Evolutionary conservation across 2,797 vertebrate genomes (phyloP), one percentile per base, ranked within the genome.

Genomic region (Ptychadena robeensis): DNA sequence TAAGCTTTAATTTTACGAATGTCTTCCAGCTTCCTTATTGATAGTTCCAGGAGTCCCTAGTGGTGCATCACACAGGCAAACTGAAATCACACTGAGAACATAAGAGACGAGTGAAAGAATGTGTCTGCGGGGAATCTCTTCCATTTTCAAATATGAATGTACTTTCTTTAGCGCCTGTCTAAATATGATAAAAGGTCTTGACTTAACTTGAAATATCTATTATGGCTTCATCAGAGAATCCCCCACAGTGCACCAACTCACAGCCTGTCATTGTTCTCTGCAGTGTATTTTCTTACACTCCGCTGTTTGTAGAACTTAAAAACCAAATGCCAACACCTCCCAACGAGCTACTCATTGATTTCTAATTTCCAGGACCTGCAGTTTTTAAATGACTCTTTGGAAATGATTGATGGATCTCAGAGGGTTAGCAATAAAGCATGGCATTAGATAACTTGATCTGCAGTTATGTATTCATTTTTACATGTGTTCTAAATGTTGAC

Each of bases 131-230:
- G 78, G 78, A 81, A 76, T 80, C 57, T 34, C 35, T 85, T 81
- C 65, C 78, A 65, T 79, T 85, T 80, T 80, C 78, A 70, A 37
- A 76, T 76, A 80, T 81, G 71, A 75, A 38, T 76, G 83, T 71
- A 81, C 65, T 75, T 85, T 85, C 83, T 76, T 75, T 76, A 80
- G 66, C 44, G 59, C 66, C 59, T 85, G 78, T 85, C 78, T 85
- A 76, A 80, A 85, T 85, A 71, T 80, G 83, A 85, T 81, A 76
- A 85, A 85, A 76, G 78, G 78, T 76, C 78, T 85, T 80, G 78
- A 80, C 66, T 75, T 76, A 65, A 74, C 83, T 85, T 80, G 65
- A 85, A 85, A 80, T 85, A 61, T 85, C 72, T 80, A 64, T 71
- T 80, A 85, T 38, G 18, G 78, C 78, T 80, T 85, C 72, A 75